A percentile compares a stretch with the other conserved stretches of the same genome.
Conservation (phyloP, 2,113 vertebrate species). For the Amphilophus citrinellus region DNA sequence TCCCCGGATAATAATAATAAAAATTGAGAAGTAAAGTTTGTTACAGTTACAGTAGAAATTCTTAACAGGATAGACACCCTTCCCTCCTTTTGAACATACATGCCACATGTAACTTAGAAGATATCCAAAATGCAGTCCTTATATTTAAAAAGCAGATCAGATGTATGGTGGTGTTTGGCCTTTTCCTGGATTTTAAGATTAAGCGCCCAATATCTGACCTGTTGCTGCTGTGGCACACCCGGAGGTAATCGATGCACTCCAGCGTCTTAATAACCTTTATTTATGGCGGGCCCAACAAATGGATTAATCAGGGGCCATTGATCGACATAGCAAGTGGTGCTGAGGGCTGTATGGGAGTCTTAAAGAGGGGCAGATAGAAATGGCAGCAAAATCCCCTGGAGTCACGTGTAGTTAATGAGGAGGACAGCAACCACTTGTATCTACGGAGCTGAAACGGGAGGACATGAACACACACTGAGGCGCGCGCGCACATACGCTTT, state of each 20-base stretch:
- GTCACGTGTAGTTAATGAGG: slow-evolving; percentile 54
- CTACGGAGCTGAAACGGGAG: not conserved
- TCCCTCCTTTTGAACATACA: not conserved
- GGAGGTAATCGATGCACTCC: slow-evolving; percentile 41
- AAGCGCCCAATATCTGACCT: slow-evolving; percentile 17
- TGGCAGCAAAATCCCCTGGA: slow-evolving; percentile 38
- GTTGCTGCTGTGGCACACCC: slow-evolving; percentile 7
- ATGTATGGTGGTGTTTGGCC: not conserved
- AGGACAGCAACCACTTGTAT: slow-evolving; percentile 46
- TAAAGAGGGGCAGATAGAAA: slow-evolving; percentile 13
- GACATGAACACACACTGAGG: not conserved
- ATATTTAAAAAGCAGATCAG: not conserved
- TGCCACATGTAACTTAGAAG: not conserved
- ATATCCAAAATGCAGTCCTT: not conserved
- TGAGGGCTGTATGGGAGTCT: slow-evolving; percentile 16
- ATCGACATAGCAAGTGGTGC: slow-evolving; percentile 26
- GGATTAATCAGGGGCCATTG: slow-evolving; percentile 71
- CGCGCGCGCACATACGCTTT: not conserved
- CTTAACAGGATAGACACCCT: too few species aligned
- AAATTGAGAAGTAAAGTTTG: not conserved
- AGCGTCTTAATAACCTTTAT: slow-evolving; percentile 65
- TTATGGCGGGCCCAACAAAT: slow-evolving; percentile 60
- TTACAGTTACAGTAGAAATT: not conserved
- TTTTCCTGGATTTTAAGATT: not conserved
- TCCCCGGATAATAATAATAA: not conserved